Evolutionary conservation across 2,888 invertebrate genomes (phyloP), one percentile per base, ranked within the genome.

Genomic region (Neoascia interrupta): DNA sequence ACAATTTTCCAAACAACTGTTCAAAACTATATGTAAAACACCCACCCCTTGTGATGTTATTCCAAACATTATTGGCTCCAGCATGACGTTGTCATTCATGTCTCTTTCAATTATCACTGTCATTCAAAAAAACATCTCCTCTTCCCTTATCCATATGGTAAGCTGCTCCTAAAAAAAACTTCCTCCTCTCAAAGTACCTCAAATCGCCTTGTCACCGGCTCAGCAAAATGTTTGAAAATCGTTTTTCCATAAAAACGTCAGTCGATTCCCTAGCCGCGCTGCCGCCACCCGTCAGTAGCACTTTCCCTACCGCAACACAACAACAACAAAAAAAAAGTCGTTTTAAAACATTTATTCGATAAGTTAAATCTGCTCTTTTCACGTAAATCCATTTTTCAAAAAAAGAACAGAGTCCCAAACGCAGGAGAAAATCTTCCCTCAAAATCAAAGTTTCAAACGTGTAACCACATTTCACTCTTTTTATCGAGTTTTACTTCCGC

Each of bases 361-460:
- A 76, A 64, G 64, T 72, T 76, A 53, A 76, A 76, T 76, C 76
- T 58, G 58, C 39, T 68, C 64, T 63, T 45, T 70, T 36, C 45
- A 58, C 63, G 39, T 64, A 63, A 64, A 76, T 76, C 72, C 64
- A 64, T 58, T 68, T 76, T 58, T 15, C 26, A 31, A 60, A 61
- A 63, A 56, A 16, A 15, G 21, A 43, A 43, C 8, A 23, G n/a
- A 28, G 31, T 45, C 31, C 5, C 31, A 37, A n/a, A 39, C 11
- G n/a, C 41, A 21, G 36, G 5, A 36, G 21, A 16, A 51, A 58
- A 21, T 23, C 18, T 51, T 75, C 70, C 36, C 70, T 75, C 36
- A 45, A 72, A 76, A 76, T 76, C 76, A 76, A 76, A 72, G 76
- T 72, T 72, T 72, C 72, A 76, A 76, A 76, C 58, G 72, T 64